Conservation (phyloP, 2,888 invertebrate species). For the Glaucopsyche alexis region DNA sequence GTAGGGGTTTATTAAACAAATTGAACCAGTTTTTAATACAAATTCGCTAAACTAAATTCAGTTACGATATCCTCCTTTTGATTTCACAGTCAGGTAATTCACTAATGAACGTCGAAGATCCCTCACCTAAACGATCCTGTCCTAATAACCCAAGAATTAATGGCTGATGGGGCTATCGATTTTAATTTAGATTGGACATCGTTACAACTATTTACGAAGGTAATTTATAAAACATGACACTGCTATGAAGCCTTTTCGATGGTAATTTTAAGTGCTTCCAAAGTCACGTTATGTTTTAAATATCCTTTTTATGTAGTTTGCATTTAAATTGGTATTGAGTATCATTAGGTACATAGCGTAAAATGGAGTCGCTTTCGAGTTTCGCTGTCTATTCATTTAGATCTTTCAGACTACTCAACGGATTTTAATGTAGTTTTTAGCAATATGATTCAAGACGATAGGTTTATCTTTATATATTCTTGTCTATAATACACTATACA, state of each 20-base stretch:
- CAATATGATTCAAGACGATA: too few species aligned
- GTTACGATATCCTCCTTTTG: background rate
- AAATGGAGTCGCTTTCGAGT: too few species aligned
- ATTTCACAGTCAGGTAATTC: background rate
- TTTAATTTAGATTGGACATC: background rate
- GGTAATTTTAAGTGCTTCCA: constrained; percentile 2
- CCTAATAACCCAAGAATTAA: constrained; percentile 9
- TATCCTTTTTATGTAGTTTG: background rate
- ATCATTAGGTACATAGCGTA: too few species aligned
- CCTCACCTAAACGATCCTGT: background rate
- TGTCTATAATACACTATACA: too few species aligned
- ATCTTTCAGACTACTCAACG: too few species aligned
- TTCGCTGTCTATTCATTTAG: too few species aligned
- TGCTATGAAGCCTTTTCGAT: background rate
- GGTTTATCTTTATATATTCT: too few species aligned
- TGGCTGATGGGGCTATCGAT: background rate
- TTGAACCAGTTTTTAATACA: background rate
- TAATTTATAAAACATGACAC: constrained; percentile 1
- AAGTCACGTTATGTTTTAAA: background rate
- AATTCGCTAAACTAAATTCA: background rate
- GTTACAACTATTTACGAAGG: constrained; percentile 6
- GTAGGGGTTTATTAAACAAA: too few species aligned
- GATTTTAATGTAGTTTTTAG: too few species aligned
- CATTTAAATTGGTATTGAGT: background rate
- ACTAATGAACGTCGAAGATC: background rate